Evolutionary conservation across 2,888 invertebrate genomes (phyloP).

Genomic region (Venusia cambrica): DNA sequence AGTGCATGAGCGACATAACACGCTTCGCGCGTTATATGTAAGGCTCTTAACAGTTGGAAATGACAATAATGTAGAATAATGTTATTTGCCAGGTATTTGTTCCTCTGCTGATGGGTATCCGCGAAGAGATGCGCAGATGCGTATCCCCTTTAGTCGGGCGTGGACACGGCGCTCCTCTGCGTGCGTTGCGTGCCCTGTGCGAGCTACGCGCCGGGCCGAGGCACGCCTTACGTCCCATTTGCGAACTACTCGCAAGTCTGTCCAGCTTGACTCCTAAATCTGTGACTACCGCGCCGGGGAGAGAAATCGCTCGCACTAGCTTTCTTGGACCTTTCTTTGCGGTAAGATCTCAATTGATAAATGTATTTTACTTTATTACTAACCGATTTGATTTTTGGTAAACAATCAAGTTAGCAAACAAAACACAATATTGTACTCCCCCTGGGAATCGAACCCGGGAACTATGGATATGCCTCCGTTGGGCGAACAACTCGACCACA

Average conservation of each 20-base stretch:
- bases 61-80: no score
- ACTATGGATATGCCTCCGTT: no score
- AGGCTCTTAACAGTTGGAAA: no score
- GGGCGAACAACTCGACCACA: no score
- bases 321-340: conserved; percentile 95
- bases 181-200: conserved; percentile 89
- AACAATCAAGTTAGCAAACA: no score
- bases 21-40: no score
- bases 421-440: no score
- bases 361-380: no score
- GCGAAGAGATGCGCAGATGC: conserved; percentile 84
- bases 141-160: conserved; percentile 85
- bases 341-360: no score
- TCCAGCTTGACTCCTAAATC: conserved; percentile 85
- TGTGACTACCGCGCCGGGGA: conserved; percentile 88
- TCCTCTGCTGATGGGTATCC: conserved; percentile 65
- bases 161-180: conserved; percentile 85
- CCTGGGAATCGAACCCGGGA: no score
- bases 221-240: conserved; percentile 87
- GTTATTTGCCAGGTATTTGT: conserved; percentile 62
- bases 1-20: no score
- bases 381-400: no score
- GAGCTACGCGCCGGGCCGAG: conserved; percentile 87
- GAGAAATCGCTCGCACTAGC: conserved; percentile 92
- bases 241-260: conserved; percentile 61